These are phyloP conservation scores for Patagioenas fasciata DNA, from an alignment of 2,113 vertebrate species.

Conservation along the genomic window DNA sequence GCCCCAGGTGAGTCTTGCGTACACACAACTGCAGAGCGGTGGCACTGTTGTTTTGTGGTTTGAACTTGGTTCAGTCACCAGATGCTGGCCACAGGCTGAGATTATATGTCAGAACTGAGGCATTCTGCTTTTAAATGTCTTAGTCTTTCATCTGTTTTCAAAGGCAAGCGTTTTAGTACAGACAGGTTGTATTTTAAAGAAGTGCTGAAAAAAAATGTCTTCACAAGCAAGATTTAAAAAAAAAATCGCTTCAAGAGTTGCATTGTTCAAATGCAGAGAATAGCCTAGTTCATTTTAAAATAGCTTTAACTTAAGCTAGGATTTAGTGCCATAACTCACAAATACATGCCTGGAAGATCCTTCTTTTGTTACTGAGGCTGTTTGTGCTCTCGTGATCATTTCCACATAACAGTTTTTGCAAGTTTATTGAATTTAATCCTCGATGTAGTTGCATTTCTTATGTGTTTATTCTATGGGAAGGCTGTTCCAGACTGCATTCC, in stretches of 20 bases:
- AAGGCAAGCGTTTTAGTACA: not conserved
- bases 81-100: fast-evolving
- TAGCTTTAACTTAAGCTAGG: not conserved
- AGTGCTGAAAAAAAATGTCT: not conserved
- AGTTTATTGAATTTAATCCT: not conserved
- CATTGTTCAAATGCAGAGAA: not conserved
- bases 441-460: not conserved
- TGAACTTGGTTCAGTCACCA: not conserved
- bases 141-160: not conserved
- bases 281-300: not conserved
- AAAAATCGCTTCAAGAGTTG: not conserved
- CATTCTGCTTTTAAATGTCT: not conserved
- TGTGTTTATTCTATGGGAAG: not conserved
- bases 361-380: not conserved
- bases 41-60: not conserved
- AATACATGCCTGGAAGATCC: not conserved
- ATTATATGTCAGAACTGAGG: not conserved
- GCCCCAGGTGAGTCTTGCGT: not conserved
- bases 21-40: not conserved
- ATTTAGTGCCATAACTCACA: not conserved
- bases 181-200: not conserved
- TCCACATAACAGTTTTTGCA: not conserved
- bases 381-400: not conserved
- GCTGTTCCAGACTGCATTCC: not conserved
- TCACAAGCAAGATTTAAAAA: not conserved